Percentiles rank a stretch among this genome's conserved stretches.
phyloP scores from a whole-genome alignment of 2,888 invertebrate genomes.

The Trachelus troglodyta region DNA sequence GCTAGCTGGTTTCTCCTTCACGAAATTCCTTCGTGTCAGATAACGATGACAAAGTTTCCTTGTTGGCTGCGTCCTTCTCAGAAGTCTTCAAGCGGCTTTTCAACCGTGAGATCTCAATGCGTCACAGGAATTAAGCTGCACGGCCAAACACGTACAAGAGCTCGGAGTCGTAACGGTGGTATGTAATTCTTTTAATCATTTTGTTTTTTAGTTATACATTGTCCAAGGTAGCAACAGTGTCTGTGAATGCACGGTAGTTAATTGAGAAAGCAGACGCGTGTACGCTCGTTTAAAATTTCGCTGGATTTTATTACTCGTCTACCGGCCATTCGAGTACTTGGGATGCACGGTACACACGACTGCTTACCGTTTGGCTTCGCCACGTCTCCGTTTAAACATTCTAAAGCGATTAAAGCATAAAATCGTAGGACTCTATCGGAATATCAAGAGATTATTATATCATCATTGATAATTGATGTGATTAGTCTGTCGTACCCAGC shows the following conservation, averaged over 20 bases:
- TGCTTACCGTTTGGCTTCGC: no score
- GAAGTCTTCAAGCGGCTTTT: neutral
- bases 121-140: neutral
- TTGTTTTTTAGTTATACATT: neutral
- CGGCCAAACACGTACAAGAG: neutral
- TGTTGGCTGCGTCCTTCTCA: neutral
- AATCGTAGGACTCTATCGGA: neutral
- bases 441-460: slow-evolving; percentile 5
- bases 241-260: neutral
- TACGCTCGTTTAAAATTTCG: neutral
- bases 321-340: neutral
- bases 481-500: neutral
- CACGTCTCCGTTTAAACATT: neutral
- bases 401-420: neutral
- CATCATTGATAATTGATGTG: neutral
- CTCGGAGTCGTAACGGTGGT: neutral
- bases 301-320: neutral
- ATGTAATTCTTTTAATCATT: neutral
- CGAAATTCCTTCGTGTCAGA: neutral
- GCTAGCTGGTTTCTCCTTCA: neutral
- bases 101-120: neutral
- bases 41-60: neutral
- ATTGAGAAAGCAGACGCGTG: neutral
- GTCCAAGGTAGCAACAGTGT: neutral
- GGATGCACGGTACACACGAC: neutral